phyloP scores from a whole-genome alignment of 2,113 vertebrate genomes.

The Peromyscus polionotus region DNA sequence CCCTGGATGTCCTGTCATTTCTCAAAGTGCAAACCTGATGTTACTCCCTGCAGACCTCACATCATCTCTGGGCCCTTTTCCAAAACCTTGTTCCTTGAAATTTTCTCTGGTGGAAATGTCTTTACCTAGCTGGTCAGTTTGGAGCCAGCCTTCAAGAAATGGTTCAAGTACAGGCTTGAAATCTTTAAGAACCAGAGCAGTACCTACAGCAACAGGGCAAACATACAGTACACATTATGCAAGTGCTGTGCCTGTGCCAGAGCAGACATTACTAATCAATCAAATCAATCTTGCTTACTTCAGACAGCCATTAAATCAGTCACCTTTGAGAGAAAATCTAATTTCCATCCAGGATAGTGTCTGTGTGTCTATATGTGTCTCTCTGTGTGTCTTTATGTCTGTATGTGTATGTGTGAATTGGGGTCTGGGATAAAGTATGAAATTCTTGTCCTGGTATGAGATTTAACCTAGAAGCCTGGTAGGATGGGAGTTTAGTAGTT shows the following conservation, averaged over 20 bases:
- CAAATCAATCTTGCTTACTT: neutral
- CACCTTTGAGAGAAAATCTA: neutral
- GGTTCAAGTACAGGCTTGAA: neutral
- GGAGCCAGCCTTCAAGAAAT: neutral
- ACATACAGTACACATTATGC: accelerated
- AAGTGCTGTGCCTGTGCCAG: neutral
- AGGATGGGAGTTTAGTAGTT: neutral
- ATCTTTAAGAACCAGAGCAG: neutral
- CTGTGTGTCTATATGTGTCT: neutral
- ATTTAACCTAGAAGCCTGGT: too few species aligned
- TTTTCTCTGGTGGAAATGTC: neutral
- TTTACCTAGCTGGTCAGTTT: neutral
- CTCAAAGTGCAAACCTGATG: neutral
- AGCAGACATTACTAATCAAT: conserved; percentile 65
- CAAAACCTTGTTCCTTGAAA: too few species aligned
- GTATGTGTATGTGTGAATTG: neutral
- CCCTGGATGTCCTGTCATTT: neutral
- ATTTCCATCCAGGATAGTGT: neutral
- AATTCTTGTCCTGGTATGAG: neutral
- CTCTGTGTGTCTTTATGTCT: neutral
- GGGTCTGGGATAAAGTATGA: neutral
- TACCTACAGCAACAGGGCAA: neutral
- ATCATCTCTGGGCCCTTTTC: too few species aligned
- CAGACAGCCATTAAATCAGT: neutral
- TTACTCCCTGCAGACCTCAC: too few species aligned